Base-by-base conservation (phyloP, 2,888 invertebrate species). In the Blastobasis lacticolella region DNA sequence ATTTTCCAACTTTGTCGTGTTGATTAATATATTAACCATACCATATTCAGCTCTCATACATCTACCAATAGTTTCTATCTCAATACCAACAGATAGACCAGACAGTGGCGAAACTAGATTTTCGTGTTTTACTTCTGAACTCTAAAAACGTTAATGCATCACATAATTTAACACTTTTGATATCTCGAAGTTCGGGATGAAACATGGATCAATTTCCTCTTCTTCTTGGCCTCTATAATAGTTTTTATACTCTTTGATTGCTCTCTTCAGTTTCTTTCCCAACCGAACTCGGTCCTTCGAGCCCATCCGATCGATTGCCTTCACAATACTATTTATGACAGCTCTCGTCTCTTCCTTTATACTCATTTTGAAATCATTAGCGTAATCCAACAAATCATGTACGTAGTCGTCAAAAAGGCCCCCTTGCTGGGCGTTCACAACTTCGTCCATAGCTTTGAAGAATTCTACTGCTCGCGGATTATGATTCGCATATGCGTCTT, bases 341-440 rank as follows among this genome's bases (percentile, higher is more conserved):
- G 47, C 48, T 60, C 63, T 8, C 58, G 50, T 69, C 52, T 70
- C 67, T 6, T 57, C 51, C 1, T 61, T 47, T 10, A 69, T 66
- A 43, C 42, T 54, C 37, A 59, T 49, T 46, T 60, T 66, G 48
- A 64, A 57, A 8, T 49, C 57, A 5, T 45, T 58, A 5, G 60
- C 66, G 53, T 59, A 71, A 44, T 64, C 55, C 49, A 50, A 55
- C 38, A 71, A 56, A 42, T 67, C 61, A 45, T 63, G 50, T 38
- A 80, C 54, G 48, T 82, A 84, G 53, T 81, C 74, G 0, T 66
- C 60, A 37, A 84, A 81, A 0, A 55, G 23, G 9, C 64, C 45
- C 6, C 62, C 64, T 53, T 84, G 68, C 51, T 57, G 56, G 23
- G 69, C 46, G 23, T 71, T 78, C 46, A 77, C 78, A 7, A 69